Conservation (phyloP, 2,113 vertebrate species). For the Ramphastos sulfuratus region DNA sequence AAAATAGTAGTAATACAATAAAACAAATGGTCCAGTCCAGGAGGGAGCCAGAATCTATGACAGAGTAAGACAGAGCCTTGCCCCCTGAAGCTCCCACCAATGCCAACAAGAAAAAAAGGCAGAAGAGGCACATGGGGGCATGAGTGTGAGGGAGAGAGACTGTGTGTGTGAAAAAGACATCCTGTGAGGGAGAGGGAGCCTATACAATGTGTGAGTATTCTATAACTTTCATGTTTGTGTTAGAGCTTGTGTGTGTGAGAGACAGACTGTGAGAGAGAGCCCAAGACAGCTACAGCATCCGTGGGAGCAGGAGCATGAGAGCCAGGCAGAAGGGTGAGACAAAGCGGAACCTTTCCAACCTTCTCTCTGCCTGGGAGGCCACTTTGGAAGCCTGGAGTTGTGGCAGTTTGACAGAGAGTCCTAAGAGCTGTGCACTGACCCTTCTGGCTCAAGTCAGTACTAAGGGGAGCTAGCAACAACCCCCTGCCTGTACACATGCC, state of each 20-base stretch:
- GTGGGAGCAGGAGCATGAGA: accelerated
- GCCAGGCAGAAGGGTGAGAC: not conserved
- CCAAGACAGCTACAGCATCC: accelerated
- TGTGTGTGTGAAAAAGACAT: not conserved
- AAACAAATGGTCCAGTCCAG: not conserved
- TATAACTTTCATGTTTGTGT: not conserved
- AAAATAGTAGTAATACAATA: not conserved
- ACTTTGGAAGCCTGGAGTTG: not conserved
- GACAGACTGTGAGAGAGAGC: not conserved
- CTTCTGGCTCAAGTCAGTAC: not conserved
- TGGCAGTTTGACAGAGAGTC: not conserved
- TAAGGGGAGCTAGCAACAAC: not conserved
- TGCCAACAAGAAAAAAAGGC: not conserved
- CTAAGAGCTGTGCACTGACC: not conserved
- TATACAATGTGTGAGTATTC: not conserved
- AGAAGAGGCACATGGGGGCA: not conserved
- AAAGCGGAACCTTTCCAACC: not conserved
- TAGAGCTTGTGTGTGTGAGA: not conserved
- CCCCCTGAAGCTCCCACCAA: not conserved
- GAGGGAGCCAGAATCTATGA: not conserved
- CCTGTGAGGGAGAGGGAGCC: not conserved
- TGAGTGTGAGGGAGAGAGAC: not conserved
- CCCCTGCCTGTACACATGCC: not conserved
- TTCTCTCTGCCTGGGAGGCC: not conserved
- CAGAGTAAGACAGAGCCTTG: not conserved